Percentiles rank a stretch among this genome's conserved stretches.
Conservation (phyloP, 2,888 invertebrate genomes). For the Elysia crispata region DNA sequence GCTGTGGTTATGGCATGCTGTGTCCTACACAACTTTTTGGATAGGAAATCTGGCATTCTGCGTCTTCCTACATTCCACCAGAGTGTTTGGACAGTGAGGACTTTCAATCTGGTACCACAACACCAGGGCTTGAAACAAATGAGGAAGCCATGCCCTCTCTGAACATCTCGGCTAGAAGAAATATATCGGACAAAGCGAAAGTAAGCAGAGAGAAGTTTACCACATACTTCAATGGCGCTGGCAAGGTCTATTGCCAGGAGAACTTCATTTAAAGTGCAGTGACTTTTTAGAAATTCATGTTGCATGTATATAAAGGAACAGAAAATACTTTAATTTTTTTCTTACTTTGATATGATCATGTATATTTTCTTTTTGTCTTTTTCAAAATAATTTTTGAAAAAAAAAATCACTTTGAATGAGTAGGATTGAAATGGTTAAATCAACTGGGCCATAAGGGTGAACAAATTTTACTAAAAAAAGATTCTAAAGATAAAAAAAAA, state of each 20-base stretch:
- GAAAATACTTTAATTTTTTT: no score
- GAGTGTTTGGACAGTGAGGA: slow-evolving; percentile 21
- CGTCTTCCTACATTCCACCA: not conserved
- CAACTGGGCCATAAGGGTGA: no score
- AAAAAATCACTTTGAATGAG: no score
- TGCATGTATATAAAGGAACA: no score
- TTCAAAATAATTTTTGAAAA: no score
- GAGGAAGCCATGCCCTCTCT: not conserved
- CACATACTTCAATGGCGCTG: not conserved
- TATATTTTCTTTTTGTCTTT: no score
- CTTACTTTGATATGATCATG: no score
- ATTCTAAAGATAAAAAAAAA: no score
- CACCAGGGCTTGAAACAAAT: slow-evolving; percentile 9
- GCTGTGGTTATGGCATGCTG: not conserved
- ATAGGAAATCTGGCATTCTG: slow-evolving; percentile 5
- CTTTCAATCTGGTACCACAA: not conserved
- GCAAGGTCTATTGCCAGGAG: not conserved
- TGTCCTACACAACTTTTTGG: slow-evolving; percentile 11
- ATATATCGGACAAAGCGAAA: not conserved
- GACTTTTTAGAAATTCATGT: no score
- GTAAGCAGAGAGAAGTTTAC: not conserved
- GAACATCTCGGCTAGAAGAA: not conserved
- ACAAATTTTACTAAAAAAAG: no score
- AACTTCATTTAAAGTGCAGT: not conserved
- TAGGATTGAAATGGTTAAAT: no score